Evolutionary conservation across 2,113 vertebrate genomes (phyloP).

Genomic region (Pluvialis apricaria): DNA sequence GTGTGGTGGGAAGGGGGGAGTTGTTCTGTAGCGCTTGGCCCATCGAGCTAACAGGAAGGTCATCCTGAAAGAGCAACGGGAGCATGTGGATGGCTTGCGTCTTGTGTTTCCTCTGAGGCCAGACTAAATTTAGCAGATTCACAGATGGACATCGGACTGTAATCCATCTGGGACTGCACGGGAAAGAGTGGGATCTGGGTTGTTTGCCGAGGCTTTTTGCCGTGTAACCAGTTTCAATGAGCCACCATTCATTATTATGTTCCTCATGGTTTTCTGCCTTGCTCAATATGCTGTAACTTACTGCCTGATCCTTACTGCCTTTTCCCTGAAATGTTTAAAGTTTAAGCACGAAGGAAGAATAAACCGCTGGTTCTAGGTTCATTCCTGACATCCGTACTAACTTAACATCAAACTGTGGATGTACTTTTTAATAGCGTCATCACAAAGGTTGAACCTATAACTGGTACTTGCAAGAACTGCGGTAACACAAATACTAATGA

Average conservation of each 20-base stretch:
- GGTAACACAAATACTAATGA: not conserved
- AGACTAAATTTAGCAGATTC: slow-evolving; percentile 57
- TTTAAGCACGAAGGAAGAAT: not conserved
- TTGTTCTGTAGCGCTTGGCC: not conserved
- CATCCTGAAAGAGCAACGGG: not conserved
- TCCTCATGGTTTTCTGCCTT: not conserved
- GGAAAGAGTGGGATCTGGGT: not conserved
- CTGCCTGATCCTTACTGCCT: not conserved
- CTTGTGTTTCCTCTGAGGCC: slow-evolving; percentile 36
- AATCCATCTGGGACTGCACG: not conserved
- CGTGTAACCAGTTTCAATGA: not conserved
- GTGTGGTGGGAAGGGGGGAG: not conserved
- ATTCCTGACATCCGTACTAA: not conserved
- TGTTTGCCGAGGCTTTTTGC: not conserved
- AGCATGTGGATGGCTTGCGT: slow-evolving; percentile 11
- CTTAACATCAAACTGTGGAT: not conserved
- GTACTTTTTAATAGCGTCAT: not conserved
- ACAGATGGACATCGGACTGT: not conserved
- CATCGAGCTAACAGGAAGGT: slow-evolving; percentile 21
- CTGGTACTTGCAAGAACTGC: not conserved
- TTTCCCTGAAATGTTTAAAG: not conserved
- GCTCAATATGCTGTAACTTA: not conserved
- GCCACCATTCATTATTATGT: not conserved
- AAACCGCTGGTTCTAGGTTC: not conserved
- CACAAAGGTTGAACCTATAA: not conserved